Base-by-base conservation (phyloP, 2,797 vertebrate genomes). In the Eulemur coronatus region DNA sequence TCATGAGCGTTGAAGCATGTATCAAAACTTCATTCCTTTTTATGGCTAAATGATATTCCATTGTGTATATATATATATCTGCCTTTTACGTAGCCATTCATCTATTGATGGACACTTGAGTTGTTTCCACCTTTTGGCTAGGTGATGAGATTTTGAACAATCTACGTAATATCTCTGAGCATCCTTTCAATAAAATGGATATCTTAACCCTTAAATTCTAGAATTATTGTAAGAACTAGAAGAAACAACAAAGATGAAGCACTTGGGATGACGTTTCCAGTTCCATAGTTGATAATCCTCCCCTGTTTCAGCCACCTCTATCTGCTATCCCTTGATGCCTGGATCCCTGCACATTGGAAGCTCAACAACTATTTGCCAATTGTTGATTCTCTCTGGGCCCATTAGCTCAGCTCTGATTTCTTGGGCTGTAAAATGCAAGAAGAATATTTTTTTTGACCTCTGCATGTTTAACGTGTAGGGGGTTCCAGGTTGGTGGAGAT, bases 371-470 rank as follows among this genome's bases (percentile, higher is more conserved):
- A 2, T 93, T 88, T 79, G 72, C 57, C 61, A 78, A 7, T 59
- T 50, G 63, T 80, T 85, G 63, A 65, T 48, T 85, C 46, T 95
- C n/a, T 38, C 1, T 20, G 76, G 59, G n/a, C 2, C 24, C 14
- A 17, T 94, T 82, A 69, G 35, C 92, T 95, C 65, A 75, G 84
- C 50, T 91, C 84, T 89, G 65, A 46, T 55, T 95, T 95, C 52
- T 46, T 81, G 63, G 93, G n/a, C 46, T 65, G 20, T 75, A 63
- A 86, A 93, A 69, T 96, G 38, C 57, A 28, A 97, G 73, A 48
- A 63, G 65, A 85, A 55, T 89, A 90, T 93, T 94, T 93, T 69
- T 75, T 88, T 97, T 94, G 95, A 96, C 80, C 93, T 95, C 65
- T 50, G 7, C 10, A 5, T 87, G 69, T 89, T 87, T 96, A 89